Evolutionary conservation across 53 echinoderm and acorn worm genomes (phyloP), one percentile per base, ranked within the genome.

Genomic region (Henricia sp.): DNA sequence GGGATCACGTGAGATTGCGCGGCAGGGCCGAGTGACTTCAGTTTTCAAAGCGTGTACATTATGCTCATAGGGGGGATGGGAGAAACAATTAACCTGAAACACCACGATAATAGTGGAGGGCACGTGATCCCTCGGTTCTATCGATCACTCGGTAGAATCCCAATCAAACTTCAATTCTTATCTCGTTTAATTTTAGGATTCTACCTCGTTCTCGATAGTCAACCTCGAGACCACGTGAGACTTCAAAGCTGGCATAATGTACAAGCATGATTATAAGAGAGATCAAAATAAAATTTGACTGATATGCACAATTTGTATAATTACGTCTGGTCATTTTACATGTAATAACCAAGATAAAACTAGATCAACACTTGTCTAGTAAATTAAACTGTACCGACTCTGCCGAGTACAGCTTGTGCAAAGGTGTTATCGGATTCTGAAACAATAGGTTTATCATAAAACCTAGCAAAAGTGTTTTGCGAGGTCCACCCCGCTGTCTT

Each of bases 141-240:
- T 51, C 50, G 33, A 51, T 51, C 50, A 71, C 51, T 71, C 50
- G 32, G 53, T 73, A 53, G 54, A 73, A 73, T 73, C 54, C 54
- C 54, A 73, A 73, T 73, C 54, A 73, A 73, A 52, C 73, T 71
- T 71, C 33, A 34, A 50, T 50, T 68, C n/a, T n/a, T 68, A 71
- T 71, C 51, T 71, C 37, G 50, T 53, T 73, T 73, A 73, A 73
- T 73, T 73, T 73, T 73, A 73, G 54, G 36, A 73, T 73, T 73
- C 73, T 73, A 73, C 38, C 73, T 53, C 73, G 37, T 73, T 35
- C 73, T 73, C 54, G 54, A 73, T 73, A 73, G 52, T 52, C 73
- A n/a, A 53, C 54, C 73, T 73, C 73, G 37, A 73, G 73, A 52
- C 73, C 73, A 73, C 53, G 38, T 73, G 38, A 73, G 52, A 73